Evolutionary conservation across 2,888 invertebrate genomes (phyloP).

Genomic region (Lapara coniferarum): DNA sequence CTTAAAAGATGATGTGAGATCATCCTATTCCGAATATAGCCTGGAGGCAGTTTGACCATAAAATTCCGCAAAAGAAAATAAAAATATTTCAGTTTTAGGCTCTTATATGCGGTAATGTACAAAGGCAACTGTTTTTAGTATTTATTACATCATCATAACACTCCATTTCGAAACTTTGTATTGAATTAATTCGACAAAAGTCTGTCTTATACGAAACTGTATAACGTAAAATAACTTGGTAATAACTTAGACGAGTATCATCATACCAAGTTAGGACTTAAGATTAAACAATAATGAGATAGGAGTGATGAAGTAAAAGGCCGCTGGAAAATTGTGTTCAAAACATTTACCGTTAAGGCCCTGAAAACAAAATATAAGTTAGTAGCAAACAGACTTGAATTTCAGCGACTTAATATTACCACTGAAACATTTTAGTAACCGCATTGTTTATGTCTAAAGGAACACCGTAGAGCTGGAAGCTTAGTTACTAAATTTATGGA

Average conservation of each 20-base stretch:
- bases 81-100: background rate
- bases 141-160: constrained; percentile 7
- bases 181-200: constrained; percentile 20
- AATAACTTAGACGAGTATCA: constrained; percentile 25
- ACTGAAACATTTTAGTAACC: constrained; percentile 14
- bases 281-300: constrained; percentile 57
- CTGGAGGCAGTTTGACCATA: background rate
- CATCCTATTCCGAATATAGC: too few relatives aligned
- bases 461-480: background rate
- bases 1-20: too few relatives aligned
- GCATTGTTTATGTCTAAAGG: constrained; percentile 17
- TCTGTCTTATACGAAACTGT: constrained; percentile 15
- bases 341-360: constrained; percentile 7
- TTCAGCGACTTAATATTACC: constrained; percentile 7
- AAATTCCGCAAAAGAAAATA: background rate
- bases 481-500: background rate
- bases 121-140: background rate
- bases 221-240: constrained; percentile 21
- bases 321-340: constrained; percentile 42
- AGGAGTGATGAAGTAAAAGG: constrained; percentile 60
- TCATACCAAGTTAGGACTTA: constrained; percentile 28
- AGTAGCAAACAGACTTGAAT: background rate
- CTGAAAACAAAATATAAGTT: constrained; percentile 17
- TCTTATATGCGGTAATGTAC: background rate
- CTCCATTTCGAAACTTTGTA: constrained; percentile 15